These are phyloP conservation scores for Neoniphon sammara DNA, from an alignment of 2,797 vertebrate species.

Conservation along the genomic window DNA sequence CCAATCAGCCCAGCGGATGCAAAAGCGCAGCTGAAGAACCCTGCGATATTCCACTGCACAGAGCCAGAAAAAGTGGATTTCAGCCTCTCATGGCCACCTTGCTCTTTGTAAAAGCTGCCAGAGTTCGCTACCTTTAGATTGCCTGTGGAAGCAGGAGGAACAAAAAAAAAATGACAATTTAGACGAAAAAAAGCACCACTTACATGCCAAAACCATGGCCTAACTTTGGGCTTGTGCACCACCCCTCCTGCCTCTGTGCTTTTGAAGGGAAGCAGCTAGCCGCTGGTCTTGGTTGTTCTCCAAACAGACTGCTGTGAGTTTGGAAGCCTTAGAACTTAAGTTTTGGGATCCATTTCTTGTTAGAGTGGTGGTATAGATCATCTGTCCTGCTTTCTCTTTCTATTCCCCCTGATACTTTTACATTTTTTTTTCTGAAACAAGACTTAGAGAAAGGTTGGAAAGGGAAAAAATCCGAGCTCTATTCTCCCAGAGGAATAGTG, in stretches of 20 bases:
- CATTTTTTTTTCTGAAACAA: conserved; percentile 8
- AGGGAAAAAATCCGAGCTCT: not conserved
- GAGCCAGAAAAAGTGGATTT: conserved; percentile 38
- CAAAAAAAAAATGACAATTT: conserved; percentile 40
- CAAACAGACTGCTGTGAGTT: conserved; percentile 42
- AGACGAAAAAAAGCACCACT: not conserved
- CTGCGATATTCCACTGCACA: conserved; percentile 36
- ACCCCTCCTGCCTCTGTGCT: conserved; percentile 10
- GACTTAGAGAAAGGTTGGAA: not conserved
- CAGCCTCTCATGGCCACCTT: conserved; percentile 34
- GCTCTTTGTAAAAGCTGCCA: conserved; percentile 39
- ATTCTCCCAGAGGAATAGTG: not conserved
- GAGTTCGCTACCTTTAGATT: conserved; percentile 37
- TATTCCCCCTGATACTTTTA: conserved; percentile 18
- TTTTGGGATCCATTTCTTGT: conserved; percentile 42
- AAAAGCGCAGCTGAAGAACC: conserved; percentile 48
- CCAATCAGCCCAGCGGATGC: conserved; percentile 68
- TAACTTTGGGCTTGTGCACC: conserved; percentile 27
- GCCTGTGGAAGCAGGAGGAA: conserved; percentile 28
- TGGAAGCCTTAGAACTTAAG: conserved; percentile 42
- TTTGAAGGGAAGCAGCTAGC: conserved; percentile 56
- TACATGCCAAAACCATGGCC: conserved; percentile 11
- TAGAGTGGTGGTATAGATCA: conserved; percentile 27
- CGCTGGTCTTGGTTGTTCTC: conserved; percentile 50
- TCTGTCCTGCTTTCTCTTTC: conserved; percentile 25